Evolutionary conservation across 2,797 vertebrate species (phyloP).

Genomic region (Ctenosaura bakeri): DNA sequence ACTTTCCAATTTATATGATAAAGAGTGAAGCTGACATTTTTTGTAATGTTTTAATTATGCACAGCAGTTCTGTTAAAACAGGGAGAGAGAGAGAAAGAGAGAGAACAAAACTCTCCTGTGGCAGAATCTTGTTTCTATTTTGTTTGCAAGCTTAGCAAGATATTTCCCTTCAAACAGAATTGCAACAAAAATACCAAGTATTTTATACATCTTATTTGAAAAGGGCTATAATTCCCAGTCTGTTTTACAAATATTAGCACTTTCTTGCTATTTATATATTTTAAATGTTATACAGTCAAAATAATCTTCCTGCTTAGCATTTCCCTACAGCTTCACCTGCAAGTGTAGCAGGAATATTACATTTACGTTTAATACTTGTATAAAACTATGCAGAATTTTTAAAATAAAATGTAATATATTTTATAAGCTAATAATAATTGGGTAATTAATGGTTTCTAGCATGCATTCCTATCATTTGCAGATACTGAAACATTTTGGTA

Average conservation of each 20-base stretch:
- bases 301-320: constrained; percentile 81
- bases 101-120: constrained; percentile 21
- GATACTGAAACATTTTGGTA: constrained; percentile 87
- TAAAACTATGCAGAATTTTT: constrained; percentile 86
- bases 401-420: constrained; percentile 89
- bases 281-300: constrained; percentile 79
- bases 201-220: constrained; percentile 72
- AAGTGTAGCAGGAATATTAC: constrained; percentile 78
- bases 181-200: constrained; percentile 50
- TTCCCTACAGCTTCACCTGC: constrained; percentile 77
- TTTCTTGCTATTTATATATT: constrained; percentile 78
- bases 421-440: constrained; percentile 89
- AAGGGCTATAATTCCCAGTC: constrained; percentile 74
- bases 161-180: constrained; percentile 60
- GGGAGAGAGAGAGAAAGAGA: fast-evolving
- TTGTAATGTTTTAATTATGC: constrained; percentile 45
- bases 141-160: constrained; percentile 70
- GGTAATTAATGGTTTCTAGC: constrained; percentile 90
- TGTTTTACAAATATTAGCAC: constrained; percentile 81
- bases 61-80: constrained; percentile 56
- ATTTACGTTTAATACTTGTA: constrained; percentile 83
- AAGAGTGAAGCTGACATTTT: constrained; percentile 49
- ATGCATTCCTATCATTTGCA: constrained; percentile 86
- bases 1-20: constrained; percentile 53
- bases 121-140: constrained; percentile 49